Conservation (phyloP, 2,888 invertebrate genomes). For the Eueremaeus valkanovi region DNA sequence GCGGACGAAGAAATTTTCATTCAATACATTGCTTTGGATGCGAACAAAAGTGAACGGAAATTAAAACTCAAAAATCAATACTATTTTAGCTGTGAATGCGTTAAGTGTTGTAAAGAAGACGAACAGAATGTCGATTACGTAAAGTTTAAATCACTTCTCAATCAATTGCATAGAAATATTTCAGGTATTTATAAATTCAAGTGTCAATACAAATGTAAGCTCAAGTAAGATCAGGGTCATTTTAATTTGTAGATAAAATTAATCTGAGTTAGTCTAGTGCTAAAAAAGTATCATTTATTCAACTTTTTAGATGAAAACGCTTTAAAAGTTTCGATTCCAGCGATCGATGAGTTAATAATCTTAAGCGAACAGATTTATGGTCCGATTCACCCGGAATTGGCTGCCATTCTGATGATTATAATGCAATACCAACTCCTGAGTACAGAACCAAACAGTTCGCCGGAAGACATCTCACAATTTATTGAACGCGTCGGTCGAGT, state of each 20-base stretch:
- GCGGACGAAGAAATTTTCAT: background rate
- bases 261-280: background rate
- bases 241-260: background rate
- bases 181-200: no score
- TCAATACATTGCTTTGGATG: background rate
- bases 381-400: background rate
- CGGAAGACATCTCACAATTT: background rate
- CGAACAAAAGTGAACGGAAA: background rate
- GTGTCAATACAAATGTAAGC: no score
- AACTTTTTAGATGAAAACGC: background rate
- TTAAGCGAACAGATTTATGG: background rate
- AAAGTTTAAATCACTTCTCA: background rate
- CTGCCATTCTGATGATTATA: background rate
- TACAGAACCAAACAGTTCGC: background rate
- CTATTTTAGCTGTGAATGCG: background rate
- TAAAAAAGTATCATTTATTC: background rate
- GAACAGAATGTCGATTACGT: background rate
- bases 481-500: background rate
- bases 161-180: background rate
- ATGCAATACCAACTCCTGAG: background rate
- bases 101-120: background rate
- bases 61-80: background rate
- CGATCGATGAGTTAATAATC: background rate
- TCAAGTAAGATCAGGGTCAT: no score
- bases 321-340: background rate